Conservation (phyloP, 1,140 invertebrate species). For the Drosophila rhopaloa region DNA sequence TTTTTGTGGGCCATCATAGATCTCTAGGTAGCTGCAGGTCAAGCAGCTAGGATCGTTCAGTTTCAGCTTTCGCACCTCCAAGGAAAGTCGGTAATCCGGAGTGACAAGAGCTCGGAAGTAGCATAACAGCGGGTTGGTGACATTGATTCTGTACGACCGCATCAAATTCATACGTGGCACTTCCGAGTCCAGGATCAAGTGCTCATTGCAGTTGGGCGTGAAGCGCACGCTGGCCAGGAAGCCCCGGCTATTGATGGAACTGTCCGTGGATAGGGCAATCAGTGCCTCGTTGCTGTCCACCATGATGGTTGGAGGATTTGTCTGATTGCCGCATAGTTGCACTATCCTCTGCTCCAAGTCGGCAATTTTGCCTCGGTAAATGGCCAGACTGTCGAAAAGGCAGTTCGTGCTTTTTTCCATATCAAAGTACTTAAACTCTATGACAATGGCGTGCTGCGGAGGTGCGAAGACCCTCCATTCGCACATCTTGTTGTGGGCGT, state of each 20-base stretch:
- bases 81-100: conserved; percentile 84
- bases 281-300: conserved; percentile 87
- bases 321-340: conserved; percentile 88
- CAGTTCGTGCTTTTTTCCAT: conserved; percentile 84
- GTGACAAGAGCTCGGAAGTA: conserved; percentile 84
- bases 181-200: conserved; percentile 48
- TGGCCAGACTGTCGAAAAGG: conserved; percentile 86
- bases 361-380: conserved; percentile 87
- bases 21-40: conserved; percentile 89
- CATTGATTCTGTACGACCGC: conserved; percentile 48
- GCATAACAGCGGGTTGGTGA: conserved; percentile 85
- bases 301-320: conserved; percentile 86
- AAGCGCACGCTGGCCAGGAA: conserved; percentile 88
- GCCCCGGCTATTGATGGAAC: conserved; percentile 79
- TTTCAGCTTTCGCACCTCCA: conserved; percentile 86
- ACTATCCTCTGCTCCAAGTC: conserved; percentile 85
- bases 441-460: conserved; percentile 87
- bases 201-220: conserved; percentile 86
- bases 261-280: conserved; percentile 86
- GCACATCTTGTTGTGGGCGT: conserved; percentile 87
- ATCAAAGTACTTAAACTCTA: conserved; percentile 88
- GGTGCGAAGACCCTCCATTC: conserved; percentile 92
- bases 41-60: conserved; percentile 67
- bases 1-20: conserved; percentile 88
- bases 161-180: conserved; percentile 49